phyloP scores from a whole-genome alignment of 2,888 invertebrate species.

The Eupithecia abbreviata region DNA sequence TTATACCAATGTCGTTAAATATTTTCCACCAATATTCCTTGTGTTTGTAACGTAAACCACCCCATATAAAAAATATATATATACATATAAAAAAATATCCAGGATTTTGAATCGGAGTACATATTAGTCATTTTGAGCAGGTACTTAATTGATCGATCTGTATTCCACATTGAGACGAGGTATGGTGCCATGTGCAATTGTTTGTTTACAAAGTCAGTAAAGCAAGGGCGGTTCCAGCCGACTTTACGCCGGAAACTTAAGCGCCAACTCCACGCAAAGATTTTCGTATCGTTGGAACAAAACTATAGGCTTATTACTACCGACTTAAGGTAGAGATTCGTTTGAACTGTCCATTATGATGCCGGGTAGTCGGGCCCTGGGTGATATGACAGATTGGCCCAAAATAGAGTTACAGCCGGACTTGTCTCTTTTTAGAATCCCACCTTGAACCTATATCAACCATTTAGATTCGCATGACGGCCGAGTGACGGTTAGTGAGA shows the following conservation, averaged over 20 bases:
- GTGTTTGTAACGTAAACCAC: no score
- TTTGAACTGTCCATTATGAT: not conserved
- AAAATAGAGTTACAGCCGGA: constrained; percentile 41
- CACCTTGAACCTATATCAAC: constrained; percentile 34
- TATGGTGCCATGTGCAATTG: constrained; percentile 23
- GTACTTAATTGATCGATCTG: not conserved
- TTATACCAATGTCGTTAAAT: no score
- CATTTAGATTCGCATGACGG: constrained; percentile 17
- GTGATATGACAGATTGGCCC: constrained; percentile 46
- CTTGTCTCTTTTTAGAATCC: constrained; percentile 34
- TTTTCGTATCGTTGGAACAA: not conserved
- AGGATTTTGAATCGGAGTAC: no score
- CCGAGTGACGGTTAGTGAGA: constrained; percentile 6
- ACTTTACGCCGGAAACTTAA: constrained; percentile 40
- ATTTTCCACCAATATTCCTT: no score
- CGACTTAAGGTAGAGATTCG: not conserved
- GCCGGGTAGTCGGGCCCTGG: constrained; percentile 31
- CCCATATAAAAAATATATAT: no score
- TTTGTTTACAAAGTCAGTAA: constrained; percentile 35
- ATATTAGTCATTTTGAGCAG: not conserved
- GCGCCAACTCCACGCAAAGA: not conserved
- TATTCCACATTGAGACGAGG: constrained; percentile 16
- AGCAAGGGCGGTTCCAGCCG: constrained; percentile 31
- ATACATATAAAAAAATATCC: no score
- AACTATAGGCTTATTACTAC: not conserved